Conservation (phyloP, 2,888 invertebrate species). For the Gnatocerus cornutus region DNA sequence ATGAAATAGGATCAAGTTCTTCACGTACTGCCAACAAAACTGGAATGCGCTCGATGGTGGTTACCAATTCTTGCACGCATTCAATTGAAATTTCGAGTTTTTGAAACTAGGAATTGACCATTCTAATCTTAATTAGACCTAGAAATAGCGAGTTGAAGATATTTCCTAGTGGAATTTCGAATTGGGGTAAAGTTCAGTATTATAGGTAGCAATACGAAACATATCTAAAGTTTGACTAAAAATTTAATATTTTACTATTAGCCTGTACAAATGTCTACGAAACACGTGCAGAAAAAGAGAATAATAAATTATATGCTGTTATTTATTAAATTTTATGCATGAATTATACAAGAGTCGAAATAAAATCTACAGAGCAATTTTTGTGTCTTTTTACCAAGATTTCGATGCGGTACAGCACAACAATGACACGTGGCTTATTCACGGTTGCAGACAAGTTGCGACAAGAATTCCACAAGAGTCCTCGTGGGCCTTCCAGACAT, state of each 20-base stretch:
- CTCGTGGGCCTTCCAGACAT: constrained; percentile 87
- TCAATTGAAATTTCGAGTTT: too few species aligned
- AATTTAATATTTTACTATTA: constrained; percentile 25
- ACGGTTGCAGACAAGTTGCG: constrained; percentile 73
- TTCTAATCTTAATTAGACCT: too few species aligned
- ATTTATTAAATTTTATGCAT: constrained; percentile 31
- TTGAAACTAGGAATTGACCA: too few species aligned
- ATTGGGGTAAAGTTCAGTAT: constrained; percentile 36
- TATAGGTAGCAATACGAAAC: constrained; percentile 40
- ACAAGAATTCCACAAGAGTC: constrained; percentile 82
- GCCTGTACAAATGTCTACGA: constrained; percentile 31
- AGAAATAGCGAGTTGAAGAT: too few species aligned
- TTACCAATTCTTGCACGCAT: too few species aligned
- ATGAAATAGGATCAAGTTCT: too few species aligned
- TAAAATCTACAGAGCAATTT: constrained; percentile 20
- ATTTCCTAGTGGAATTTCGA: too few species aligned
- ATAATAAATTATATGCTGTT: constrained; percentile 24
- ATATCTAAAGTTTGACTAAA: constrained; percentile 31
- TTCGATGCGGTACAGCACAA: too few species aligned
- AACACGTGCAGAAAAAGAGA: constrained; percentile 38
- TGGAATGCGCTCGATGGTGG: too few species aligned
- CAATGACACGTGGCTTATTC: constrained; percentile 62
- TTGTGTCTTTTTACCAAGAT: not conserved
- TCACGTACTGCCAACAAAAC: too few species aligned
- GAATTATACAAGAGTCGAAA: constrained; percentile 24